Percentiles rank a stretch among this genome's conserved stretches.
phyloP scores from a whole-genome alignment of 2,797 vertebrate species.

The Myoxocephalus aenaeus region DNA sequence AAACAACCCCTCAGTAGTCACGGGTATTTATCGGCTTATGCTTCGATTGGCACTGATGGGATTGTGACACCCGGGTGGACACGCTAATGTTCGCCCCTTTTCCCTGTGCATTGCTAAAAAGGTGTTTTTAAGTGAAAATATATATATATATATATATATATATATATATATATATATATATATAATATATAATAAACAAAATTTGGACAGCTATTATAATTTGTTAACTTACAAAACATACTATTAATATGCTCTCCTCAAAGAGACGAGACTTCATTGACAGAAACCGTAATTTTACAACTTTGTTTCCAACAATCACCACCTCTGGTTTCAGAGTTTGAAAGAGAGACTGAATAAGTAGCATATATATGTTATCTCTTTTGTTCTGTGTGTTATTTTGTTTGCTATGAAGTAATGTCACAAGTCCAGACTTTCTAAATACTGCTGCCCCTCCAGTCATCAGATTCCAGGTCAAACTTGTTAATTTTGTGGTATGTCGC shows the following conservation, averaged over 20 bases:
- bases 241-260: neutral
- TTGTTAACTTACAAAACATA: neutral
- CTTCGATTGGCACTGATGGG: neutral
- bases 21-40: neutral
- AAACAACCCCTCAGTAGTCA: neutral
- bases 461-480: neutral
- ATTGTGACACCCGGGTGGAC: neutral
- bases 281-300: neutral
- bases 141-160: no score
- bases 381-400: neutral
- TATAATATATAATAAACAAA: neutral
- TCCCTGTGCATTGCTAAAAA: neutral
- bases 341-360: neutral
- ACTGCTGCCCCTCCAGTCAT: neutral
- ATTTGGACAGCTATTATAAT: neutral
- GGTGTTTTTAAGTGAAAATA: neutral
- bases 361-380: neutral
- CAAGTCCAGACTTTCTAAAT: neutral
- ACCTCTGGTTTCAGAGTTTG: no score
- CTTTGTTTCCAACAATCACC: no score
- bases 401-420: neutral
- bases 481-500: neutral
- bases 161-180: no score
- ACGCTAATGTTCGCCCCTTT: neutral
- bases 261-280: neutral